Evolutionary conservation across 2,113 vertebrate species (phyloP).

Genomic region (Euleptes europaea): DNA sequence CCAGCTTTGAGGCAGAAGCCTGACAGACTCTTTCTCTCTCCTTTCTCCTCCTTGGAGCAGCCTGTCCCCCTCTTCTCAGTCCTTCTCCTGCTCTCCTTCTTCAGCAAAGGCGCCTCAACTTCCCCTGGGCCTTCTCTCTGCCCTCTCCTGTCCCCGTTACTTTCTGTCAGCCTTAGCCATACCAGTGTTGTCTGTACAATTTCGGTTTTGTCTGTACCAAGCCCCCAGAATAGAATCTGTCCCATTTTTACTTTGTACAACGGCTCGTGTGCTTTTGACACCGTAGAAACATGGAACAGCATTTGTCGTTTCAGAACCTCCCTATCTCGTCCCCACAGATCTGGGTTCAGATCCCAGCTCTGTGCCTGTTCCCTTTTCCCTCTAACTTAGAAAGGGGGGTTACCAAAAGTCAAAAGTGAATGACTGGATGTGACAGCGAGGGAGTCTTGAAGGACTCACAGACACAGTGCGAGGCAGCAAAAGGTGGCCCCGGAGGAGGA

Average conservation of each 20-base stretch:
- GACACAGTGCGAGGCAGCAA: conserved; percentile 36
- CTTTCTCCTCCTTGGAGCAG: no score
- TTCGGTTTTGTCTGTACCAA: background rate
- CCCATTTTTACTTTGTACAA: background rate
- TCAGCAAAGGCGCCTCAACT: background rate
- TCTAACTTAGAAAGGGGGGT: background rate
- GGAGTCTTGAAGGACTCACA: conserved; percentile 54
- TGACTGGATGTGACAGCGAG: conserved; percentile 35
- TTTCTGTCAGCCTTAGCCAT: no score
- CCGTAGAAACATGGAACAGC: background rate
- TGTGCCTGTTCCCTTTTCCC: background rate
- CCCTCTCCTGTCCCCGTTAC: no score
- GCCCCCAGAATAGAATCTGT: background rate
- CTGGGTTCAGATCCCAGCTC: background rate
- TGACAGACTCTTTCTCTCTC: no score
- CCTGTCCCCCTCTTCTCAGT: accelerated
- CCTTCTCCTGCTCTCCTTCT: background rate
- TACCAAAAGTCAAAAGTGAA: background rate
- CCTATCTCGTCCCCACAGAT: no score
- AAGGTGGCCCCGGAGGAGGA: conserved; percentile 50
- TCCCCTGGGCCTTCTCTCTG: no score
- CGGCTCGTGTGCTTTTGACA: background rate
- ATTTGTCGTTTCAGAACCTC: no score
- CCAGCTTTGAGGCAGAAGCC: no score
- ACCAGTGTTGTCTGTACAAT: no score